Evolutionary conservation across 2,797 vertebrate species (phyloP), one percentile per base, ranked within the genome.

Genomic region (Myotis daubentonii): DNA sequence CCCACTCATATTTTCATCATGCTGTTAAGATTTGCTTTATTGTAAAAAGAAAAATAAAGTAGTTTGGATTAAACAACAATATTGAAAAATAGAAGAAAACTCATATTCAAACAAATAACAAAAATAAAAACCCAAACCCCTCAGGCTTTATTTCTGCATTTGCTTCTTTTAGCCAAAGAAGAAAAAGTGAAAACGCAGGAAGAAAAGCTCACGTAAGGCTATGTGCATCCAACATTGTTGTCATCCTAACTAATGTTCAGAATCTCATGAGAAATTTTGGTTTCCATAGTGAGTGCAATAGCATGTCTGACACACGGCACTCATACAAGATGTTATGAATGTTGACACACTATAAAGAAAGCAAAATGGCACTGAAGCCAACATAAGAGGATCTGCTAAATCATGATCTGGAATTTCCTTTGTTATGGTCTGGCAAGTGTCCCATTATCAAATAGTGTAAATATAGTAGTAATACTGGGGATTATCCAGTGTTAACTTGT

Each of bases 341-440:
- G 95, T 47, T 96, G 96, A 97, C 93, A 96, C 79, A 75, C 84
- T 68, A 41, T 62, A 70, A 25, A 85, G 87, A 94, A 94, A 84
- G 60, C 47, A 57, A 79, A 88, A 78, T 66, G 91, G 44, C 84
- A 87, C 38, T 91, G 62, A 47, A 93, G 93, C 95, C 94, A 96
- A 65, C 82, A n/a, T 51, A n/a, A 95, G 80, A 87, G 53, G 76
- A n/a, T 81, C 81, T 89, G 88, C 60, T 91, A 86, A 95, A 92
- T 72, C 91, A 82, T 70, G 92, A 78, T 86, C 68, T 94, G 97
- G 96, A 96, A 93, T 91, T 89, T 91, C 71, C 89, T 94, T 92
- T 95, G 74, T 88, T 90, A 90, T 9, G 57, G 53, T 72, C 66
- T 96, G 94, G 96, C 94, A 90, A 72, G 70, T 72, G 28, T 88